A percentile compares a stretch with the other conserved stretches of the same genome.
Evolutionary conservation across 1,140 invertebrate species (phyloP).

Genomic region (Diuraphis noxia): DNA sequence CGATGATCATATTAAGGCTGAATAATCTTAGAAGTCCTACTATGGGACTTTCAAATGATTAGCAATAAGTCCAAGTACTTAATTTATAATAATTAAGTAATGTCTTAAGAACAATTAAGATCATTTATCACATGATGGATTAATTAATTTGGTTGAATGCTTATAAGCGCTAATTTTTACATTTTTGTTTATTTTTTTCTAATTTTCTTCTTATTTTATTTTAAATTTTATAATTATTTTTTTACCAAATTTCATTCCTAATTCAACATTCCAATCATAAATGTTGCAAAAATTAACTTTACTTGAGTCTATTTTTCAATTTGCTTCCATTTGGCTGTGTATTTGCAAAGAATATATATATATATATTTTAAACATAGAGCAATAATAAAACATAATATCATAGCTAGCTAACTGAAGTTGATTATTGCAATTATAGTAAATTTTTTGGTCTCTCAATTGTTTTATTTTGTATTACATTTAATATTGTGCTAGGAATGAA

Average conservation of each 20-base stretch:
- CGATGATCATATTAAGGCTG: conserved; percentile 40
- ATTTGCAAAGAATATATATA: conserved; percentile 29
- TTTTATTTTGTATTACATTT: conserved; percentile 45
- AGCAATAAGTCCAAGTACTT: conserved; percentile 33
- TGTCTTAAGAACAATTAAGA: too few relatives aligned
- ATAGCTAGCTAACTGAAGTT: background rate
- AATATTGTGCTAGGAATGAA: conserved; percentile 34
- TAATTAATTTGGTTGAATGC: conserved; percentile 11
- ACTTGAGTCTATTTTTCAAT: conserved; percentile 22
- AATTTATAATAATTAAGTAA: conserved; percentile 27
- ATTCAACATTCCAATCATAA: conserved; percentile 43
- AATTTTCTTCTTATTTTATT: conserved; percentile 34
- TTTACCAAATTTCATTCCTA: conserved; percentile 43
- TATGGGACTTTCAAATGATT: background rate
- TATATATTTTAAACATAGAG: conserved; percentile 33
- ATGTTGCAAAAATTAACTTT: conserved; percentile 33
- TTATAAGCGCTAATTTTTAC: conserved; percentile 38
- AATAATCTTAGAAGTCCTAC: conserved; percentile 42
- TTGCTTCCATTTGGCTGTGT: conserved; percentile 51
- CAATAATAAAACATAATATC: conserved; percentile 20
- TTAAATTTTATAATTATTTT: conserved; percentile 1
- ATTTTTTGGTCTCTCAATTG: conserved; percentile 29
- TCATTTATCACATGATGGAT: conserved; percentile 6
- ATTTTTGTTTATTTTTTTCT: background rate
- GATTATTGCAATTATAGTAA: conserved; percentile 28